A percentile compares a stretch with the other conserved stretches of the same genome.
These are phyloP conservation scores for Chaetodon trifasciatus DNA, from an alignment of 2,797 vertebrate species.

Conservation along the genomic window DNA sequence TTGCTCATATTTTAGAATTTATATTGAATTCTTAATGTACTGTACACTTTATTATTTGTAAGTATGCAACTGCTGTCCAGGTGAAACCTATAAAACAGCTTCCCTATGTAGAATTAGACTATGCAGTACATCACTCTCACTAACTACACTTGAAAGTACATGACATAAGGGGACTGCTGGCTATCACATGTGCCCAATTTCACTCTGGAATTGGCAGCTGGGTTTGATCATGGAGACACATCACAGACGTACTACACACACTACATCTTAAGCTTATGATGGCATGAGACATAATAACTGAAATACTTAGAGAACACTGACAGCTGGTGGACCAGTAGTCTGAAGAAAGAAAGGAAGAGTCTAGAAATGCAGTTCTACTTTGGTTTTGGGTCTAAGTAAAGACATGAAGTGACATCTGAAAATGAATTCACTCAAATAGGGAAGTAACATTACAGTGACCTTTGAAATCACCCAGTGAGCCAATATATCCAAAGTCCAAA, in stretches of 20 bases:
- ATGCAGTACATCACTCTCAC: background rate
- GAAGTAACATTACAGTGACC: conserved; percentile 10
- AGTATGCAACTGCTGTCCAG: background rate
- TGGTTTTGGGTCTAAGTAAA: background rate
- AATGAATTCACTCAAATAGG: conserved; percentile 12
- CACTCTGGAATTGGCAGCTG: too few relatives aligned
- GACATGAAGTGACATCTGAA: background rate
- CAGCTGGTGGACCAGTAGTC: background rate
- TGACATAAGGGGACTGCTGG: background rate
- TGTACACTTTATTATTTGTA: background rate
- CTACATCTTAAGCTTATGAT: background rate
- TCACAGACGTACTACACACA: background rate
- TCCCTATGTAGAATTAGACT: background rate
- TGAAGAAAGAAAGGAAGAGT: background rate
- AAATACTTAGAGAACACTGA: background rate
- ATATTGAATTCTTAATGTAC: background rate
- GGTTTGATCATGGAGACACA: background rate
- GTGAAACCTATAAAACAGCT: background rate
- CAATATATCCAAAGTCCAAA: background rate
- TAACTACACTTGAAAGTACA: background rate
- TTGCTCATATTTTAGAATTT: background rate
- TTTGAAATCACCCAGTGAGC: conserved; percentile 12
- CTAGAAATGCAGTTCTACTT: background rate
- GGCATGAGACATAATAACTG: background rate
- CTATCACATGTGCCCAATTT: background rate